Conservation (phyloP, 2,113 vertebrate species). For the Saccopteryx leptura region DNA sequence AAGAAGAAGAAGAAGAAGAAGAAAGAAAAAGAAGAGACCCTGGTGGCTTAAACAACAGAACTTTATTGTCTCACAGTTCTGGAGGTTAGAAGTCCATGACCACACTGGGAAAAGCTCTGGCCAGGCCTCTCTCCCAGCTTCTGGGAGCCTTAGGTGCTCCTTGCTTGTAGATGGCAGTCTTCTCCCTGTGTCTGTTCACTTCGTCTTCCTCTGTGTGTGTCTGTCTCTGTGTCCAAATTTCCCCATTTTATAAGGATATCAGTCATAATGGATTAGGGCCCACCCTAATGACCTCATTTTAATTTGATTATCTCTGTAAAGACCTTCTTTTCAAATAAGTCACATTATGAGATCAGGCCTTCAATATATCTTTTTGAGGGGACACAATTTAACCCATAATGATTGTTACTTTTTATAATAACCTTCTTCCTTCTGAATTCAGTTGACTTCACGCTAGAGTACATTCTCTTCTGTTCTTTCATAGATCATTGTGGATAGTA, state of each 20-base stretch:
- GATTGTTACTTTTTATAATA: slow-evolving; percentile 33
- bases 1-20: too few species aligned
- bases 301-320: neutral
- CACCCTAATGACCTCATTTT: neutral
- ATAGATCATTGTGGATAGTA: neutral
- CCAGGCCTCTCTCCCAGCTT: neutral
- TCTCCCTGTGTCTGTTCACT: neutral
- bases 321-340: slow-evolving; percentile 1
- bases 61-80: neutral
- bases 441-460: neutral
- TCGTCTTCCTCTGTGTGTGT: neutral
- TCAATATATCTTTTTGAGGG: neutral
- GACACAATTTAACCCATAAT: neutral
- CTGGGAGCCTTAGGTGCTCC: neutral
- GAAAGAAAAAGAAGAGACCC: too few species aligned
- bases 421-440: neutral
- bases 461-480: neutral
- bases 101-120: neutral
- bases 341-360: neutral
- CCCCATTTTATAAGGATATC: neutral
- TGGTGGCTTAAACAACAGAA: neutral
- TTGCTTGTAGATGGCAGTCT: neutral
- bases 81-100: neutral
- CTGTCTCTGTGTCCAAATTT: neutral
- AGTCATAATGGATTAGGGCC: neutral